Evolutionary conservation across 2,113 vertebrate species (phyloP), one percentile per base, ranked within the genome.

Genomic region (Elaphurus davidianus): DNA sequence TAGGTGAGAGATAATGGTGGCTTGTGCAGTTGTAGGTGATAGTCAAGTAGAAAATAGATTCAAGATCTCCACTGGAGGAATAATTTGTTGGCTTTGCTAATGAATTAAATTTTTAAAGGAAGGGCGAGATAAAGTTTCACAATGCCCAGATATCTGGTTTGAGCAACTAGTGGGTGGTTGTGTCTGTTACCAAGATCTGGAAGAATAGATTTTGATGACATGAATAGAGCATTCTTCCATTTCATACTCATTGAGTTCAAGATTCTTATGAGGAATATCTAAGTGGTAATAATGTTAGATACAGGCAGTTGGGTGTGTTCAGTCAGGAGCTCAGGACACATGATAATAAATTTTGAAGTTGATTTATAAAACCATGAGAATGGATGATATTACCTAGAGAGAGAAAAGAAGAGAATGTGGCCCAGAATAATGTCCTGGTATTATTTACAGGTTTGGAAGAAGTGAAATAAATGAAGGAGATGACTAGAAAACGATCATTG

Each of bases 101-200:
- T 87, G 19, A 90, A 82, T 93, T 93, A 91, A 91, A 93, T 79
- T 90, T 47, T 43, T 9, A 90, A 90, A 92, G 27, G 87, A 96
- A 59, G 27, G 15, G 16, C 62, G 10, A 36, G 59, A 79, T 55
- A 15, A 92, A 92, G 15, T 90, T 71, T 62, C 84, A 81, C 52
- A 87, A 62, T 78, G 17, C 13, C 25, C 9, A 78, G 45, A 85
- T 96, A 91, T 89, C 9, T 90, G 43, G 33, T 8, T 91, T 96
- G 52, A 96, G 59, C n/a, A 54, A 74, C 27, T 95, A 81, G n/a
- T 71, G 11, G 40, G 9, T 87, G 33, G 36, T 92, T 2, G 13
- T 55, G 2, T 89, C 79, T 94, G 27, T 54, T 93, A 64, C 6
- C 19, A 83, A 90, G 14, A 52, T 30, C 19, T 83, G 15, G 81